phyloP scores from a whole-genome alignment of 1,140 invertebrate species.

The Lutraria rhynchaena region DNA sequence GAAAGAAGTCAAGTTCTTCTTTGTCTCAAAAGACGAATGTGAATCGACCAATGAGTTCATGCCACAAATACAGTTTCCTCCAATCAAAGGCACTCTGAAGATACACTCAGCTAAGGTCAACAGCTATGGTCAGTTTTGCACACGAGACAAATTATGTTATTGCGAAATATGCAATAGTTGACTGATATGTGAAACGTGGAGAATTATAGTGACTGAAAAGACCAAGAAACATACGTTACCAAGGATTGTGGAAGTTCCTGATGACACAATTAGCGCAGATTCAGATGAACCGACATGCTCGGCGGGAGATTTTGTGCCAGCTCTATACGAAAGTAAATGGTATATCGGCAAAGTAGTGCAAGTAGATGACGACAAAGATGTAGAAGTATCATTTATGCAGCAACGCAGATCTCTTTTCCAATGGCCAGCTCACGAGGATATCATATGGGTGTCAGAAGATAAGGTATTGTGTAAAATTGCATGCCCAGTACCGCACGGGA shows the following conservation, averaged over 20 bases:
- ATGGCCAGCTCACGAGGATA: slow-evolving; percentile 9
- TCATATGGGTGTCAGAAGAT: slow-evolving; percentile 9
- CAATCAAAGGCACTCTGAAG: slow-evolving; percentile 51
- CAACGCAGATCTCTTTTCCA: slow-evolving; percentile 30
- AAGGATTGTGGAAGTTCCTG: no score
- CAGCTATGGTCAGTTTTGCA: not conserved
- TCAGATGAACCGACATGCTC: not conserved
- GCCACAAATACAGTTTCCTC: not conserved
- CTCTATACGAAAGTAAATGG: slow-evolving; percentile 17
- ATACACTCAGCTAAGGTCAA: slow-evolving; percentile 24
- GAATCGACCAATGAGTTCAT: not conserved
- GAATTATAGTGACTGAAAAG: not conserved
- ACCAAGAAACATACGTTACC: not conserved
- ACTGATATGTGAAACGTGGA: slow-evolving; percentile 17
- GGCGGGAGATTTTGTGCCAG: slow-evolving; percentile 28
- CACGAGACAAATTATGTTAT: slow-evolving; percentile 26
- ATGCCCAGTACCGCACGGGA: slow-evolving; percentile 36
- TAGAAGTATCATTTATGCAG: slow-evolving; percentile 8
- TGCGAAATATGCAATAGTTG: slow-evolving; percentile 29
- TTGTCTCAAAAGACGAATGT: slow-evolving; percentile 30
- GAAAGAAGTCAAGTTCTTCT: slow-evolving; percentile 26
- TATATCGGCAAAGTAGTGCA: slow-evolving; percentile 45
- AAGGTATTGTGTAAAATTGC: slow-evolving; percentile 47
- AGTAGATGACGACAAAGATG: slow-evolving; percentile 15
- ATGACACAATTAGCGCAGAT: no score